phyloP scores from a whole-genome alignment of 2,797 vertebrate species.

The Taeniopygia guttata region DNA sequence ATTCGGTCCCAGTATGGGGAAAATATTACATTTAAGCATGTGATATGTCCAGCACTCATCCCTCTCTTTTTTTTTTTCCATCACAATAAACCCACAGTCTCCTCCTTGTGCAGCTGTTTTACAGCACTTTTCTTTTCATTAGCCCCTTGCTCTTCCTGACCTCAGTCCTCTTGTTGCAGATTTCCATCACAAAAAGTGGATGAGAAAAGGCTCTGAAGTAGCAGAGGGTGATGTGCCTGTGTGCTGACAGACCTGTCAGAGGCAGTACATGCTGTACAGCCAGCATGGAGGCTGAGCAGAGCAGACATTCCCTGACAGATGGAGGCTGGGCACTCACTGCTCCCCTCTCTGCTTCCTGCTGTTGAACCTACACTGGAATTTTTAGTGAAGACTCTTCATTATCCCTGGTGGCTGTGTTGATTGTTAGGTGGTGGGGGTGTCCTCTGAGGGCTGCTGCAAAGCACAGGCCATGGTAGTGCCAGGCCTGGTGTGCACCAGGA shows the following conservation, averaged over 20 bases:
- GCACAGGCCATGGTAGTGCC: neutral
- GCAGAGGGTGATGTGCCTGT: fast-evolving
- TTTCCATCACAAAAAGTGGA: neutral
- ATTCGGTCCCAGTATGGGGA: neutral
- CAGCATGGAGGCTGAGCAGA: neutral
- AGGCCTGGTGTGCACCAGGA: neutral
- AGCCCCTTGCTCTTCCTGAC: neutral
- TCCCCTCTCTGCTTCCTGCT: neutral
- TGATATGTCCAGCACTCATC: neutral
- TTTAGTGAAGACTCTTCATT: neutral
- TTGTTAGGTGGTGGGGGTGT: neutral
- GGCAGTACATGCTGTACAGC: neutral
- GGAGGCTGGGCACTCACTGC: fast-evolving
- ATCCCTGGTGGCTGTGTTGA: neutral
- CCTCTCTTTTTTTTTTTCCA: neutral
- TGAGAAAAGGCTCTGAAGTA: neutral
- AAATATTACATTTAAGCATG: neutral
- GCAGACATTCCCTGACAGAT: neutral
- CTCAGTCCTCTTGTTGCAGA: neutral
- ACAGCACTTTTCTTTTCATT: neutral
- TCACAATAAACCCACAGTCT: neutral
- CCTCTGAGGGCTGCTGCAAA: neutral
- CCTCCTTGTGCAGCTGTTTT: neutral
- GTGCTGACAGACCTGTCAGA: neutral
- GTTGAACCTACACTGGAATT: neutral